Evolutionary conservation across 2,797 vertebrate species (phyloP), one percentile per base, ranked within the genome.

Genomic region (Percopsis omiscomaycus): DNA sequence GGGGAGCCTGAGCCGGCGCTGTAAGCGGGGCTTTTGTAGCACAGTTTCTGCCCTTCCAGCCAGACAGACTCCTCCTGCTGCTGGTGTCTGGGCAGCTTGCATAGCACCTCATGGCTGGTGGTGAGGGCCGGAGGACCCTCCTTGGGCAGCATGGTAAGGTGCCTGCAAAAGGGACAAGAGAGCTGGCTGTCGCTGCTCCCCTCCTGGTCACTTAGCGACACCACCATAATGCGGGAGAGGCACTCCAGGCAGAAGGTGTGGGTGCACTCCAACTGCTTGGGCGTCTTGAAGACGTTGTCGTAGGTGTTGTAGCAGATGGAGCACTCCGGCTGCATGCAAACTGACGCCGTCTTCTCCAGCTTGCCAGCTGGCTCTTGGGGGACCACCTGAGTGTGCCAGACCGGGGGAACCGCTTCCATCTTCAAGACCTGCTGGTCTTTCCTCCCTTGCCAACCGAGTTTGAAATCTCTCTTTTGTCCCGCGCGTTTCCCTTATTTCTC

Each of bases 181-280:
- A 99, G 91, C 13, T 80, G 82, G 0, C 52, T 1, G 57, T 46
- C 63, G 27, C 29, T 3, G 0, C 3, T 9, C 0, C 82, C 84
- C 0, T 92, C 88, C 0, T 85, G 56, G 0, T 84, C 84, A 9
- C 84, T 74, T 0, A 79, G 42, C 0, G 94, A 93, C 27, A 94
- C 88, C 0, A 92, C 89, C 68, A 94, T 93, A 68, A 98, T 90
- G 27, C 97, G 93, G 3, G 97, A 96, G 75, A 99, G 92, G 13
- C 97, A 99, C 81, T 99, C 97, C 55, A 99, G 84, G 86, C 97
- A 99, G 89, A 99, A 98, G 0, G 95, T 94, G 1, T 99, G 97
- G 0, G 92, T 92, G 88, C 97, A 99, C 14, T 93, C 92, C 53
- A 99, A 91, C 76, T 92, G 76, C 68, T 99, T 99, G 66, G 97